Evolutionary conservation across 2,113 vertebrate species (phyloP).

Genomic region (Fukomys damarensis): DNA sequence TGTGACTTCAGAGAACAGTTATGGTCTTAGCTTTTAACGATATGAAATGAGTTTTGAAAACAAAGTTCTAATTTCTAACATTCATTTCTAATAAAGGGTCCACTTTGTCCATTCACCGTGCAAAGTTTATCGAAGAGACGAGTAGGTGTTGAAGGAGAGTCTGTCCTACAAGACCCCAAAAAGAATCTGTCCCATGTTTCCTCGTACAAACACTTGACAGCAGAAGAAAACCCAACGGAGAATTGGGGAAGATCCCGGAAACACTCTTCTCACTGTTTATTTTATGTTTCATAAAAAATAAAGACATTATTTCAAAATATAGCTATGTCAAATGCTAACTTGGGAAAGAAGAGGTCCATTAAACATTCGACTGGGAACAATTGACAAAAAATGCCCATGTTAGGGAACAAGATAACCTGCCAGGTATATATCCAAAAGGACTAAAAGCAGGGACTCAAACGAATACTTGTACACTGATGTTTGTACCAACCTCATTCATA

Average conservation of each 20-base stretch:
- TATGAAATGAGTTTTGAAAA: slow-evolving; percentile 36
- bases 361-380: neutral
- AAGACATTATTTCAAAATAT: slow-evolving; percentile 7
- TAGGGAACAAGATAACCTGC: neutral
- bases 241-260: neutral
- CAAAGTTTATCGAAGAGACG: neutral
- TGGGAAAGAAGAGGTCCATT: slow-evolving; percentile 15
- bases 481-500: neutral
- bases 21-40: neutral
- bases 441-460: neutral
- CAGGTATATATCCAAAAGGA: neutral
- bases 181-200: neutral
- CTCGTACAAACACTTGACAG: neutral
- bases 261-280: slow-evolving; percentile 6
- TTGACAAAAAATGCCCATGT: neutral
- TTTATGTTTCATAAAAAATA: slow-evolving; percentile 47
- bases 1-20: slow-evolving; percentile 9
- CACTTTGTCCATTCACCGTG: neutral
- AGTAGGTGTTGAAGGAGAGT: neutral
- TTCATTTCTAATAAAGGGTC: neutral
- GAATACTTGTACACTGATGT: neutral
- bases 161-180: neutral
- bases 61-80: slow-evolving; percentile 17
- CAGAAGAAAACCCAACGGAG: neutral
- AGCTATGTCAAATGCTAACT: neutral